Conservation (phyloP, 2,888 invertebrate genomes). For the Cylloceria caligata region DNA sequence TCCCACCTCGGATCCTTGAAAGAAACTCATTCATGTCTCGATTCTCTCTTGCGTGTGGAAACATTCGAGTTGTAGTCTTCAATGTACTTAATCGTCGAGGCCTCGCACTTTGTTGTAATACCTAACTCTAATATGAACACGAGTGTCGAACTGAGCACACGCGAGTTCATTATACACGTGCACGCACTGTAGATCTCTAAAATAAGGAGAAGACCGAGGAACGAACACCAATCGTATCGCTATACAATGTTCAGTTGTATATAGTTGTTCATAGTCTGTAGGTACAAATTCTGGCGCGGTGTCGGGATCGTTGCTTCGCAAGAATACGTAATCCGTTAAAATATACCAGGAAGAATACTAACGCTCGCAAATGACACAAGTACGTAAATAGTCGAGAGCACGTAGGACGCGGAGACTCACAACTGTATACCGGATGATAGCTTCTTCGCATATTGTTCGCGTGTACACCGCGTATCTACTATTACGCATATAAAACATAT, state of each 20-base stretch:
- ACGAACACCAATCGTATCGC: constrained; percentile 7
- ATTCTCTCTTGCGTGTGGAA: constrained; percentile 23
- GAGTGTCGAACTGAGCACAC: constrained; percentile 16
- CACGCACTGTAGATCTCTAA: constrained; percentile 15
- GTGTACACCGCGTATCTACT: neutral
- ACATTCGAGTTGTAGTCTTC: constrained; percentile 2
- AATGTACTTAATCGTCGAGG: constrained; percentile 6
- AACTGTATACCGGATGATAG: constrained; percentile 23
- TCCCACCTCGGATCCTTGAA: constrained; percentile 50
- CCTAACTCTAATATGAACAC: neutral
- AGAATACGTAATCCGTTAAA: constrained; percentile 71
- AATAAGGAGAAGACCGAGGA: constrained; percentile 21
- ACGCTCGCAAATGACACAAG: constrained; percentile 64
- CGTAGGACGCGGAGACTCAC: constrained; percentile 30
- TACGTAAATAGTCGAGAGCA: constrained; percentile 64
- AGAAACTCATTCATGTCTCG: constrained; percentile 69
- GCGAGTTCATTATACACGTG: constrained; percentile 23
- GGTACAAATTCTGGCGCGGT: constrained; percentile 30
- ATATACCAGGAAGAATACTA: constrained; percentile 68
- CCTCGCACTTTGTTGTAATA: constrained; percentile 10
- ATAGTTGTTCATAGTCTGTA: neutral
- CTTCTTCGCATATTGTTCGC: constrained; percentile 12
- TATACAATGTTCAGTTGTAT: neutral
- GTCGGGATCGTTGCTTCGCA: constrained; percentile 61
- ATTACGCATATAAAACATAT: constrained; percentile 11